These are phyloP conservation scores for Lophochroa leadbeateri DNA, from an alignment of 2,113 vertebrate genomes.

Conservation along the genomic window DNA sequence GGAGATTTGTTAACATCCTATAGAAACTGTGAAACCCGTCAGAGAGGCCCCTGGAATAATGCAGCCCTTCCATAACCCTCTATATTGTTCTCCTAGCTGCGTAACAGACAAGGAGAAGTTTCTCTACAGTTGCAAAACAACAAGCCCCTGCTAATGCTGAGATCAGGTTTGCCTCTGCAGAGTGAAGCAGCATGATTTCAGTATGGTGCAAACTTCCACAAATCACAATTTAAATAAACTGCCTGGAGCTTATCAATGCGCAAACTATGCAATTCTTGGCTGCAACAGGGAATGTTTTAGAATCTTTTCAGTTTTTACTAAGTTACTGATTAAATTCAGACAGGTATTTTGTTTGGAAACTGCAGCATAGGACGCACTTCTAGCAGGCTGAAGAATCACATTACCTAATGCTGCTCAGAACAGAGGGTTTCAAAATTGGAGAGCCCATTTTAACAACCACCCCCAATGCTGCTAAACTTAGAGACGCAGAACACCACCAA, in stretches of 20 bases:
- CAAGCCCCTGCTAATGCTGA: conserved; percentile 28
- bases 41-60: conserved; percentile 7
- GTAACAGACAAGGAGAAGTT: conserved; percentile 29
- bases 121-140: conserved; percentile 52
- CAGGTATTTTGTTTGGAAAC: background rate
- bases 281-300: background rate
- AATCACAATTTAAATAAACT: accelerated
- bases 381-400: background rate
- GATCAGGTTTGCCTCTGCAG: background rate
- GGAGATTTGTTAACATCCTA: background rate
- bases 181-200: background rate
- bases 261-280: accelerated
- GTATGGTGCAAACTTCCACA: background rate
- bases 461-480: conserved; percentile 44
- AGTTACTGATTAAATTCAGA: background rate
- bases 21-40: background rate
- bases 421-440: background rate
- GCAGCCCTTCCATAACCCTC: conserved; percentile 57
- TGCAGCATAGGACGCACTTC: background rate
- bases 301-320: background rate
- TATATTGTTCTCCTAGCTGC: conserved; percentile 57
- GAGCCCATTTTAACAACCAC: conserved; percentile 6
- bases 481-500: conserved; percentile 14
- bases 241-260: accelerated
- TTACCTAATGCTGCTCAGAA: background rate